A percentile compares a stretch with the other conserved stretches of the same genome.
These are phyloP conservation scores for Epizoanthus ramosus DNA, from an alignment of 92 coral and sea anemone species.

Conservation along the genomic window DNA sequence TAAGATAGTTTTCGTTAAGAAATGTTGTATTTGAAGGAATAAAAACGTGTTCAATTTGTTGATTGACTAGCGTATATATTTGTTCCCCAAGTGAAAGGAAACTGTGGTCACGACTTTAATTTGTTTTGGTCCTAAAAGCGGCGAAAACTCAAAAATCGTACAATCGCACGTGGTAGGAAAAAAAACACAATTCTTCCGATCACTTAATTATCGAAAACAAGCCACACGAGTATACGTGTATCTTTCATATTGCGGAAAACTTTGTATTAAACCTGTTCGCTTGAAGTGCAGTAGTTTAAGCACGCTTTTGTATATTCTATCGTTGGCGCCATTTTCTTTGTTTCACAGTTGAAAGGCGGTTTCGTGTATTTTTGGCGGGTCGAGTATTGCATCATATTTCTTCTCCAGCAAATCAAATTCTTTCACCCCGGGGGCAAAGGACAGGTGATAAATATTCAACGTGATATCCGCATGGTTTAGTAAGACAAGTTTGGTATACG, in stretches of 20 bases:
- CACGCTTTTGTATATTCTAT: too few species aligned
- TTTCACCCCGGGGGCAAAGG: too few species aligned
- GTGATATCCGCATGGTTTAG: background rate
- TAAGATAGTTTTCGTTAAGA: background rate
- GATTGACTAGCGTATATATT: background rate
- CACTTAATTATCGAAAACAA: background rate
- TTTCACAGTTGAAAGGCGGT: background rate
- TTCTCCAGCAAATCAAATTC: background rate
- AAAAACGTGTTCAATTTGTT: background rate
- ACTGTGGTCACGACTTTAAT: too few species aligned
- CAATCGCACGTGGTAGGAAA: background rate
- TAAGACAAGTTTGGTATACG: background rate
- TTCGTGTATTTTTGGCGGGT: background rate
- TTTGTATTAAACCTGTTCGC: too few species aligned
- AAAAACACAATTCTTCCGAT: background rate
- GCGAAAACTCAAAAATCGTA: too few species aligned
- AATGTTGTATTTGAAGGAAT: background rate
- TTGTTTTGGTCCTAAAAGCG: too few species aligned
- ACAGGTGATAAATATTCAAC: background rate
- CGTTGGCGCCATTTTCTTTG: constrained; percentile 6
- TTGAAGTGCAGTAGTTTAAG: too few species aligned
- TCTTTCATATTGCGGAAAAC: too few species aligned
- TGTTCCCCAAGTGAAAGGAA: too few species aligned
- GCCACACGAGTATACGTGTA: background rate
- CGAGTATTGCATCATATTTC: background rate